Base-by-base conservation (phyloP, 2,797 vertebrate genomes). In the Sebastes itinus region DNA sequence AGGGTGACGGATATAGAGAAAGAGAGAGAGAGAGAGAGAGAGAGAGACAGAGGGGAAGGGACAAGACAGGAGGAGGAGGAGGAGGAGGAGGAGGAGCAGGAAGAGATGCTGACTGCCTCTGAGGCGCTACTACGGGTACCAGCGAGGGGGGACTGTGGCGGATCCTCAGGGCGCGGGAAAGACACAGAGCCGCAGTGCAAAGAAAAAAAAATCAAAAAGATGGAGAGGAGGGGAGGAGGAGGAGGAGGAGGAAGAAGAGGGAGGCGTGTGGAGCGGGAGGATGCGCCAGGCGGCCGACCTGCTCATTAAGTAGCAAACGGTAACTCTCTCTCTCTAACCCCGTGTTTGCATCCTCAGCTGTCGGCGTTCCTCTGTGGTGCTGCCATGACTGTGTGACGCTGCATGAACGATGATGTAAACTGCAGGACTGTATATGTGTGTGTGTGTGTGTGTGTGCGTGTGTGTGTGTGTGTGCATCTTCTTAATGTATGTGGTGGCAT, bases 291-390 rank as follows among this genome's bases (percentile, higher is more conserved):
- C 69, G 74, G 91, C 84, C 86, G 82, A 80, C 75, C 33, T 72
- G 86, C 88, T 92, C 86, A 84, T 89, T 93, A 92, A 95, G 92
- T 93, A 93, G 88, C 91, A n/a, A n/a, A 95, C 94, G 92, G 93
- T 94, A 94, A 94, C 62, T 38, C 30, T 87, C 80, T 87, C 80
- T 86, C 79, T 88, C 81, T 85, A 77, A 83, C 78, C 62, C 46
- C 25, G 71, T 77, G 72, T 58, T 81, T 92, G 73, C 86, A 59
- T 93, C 83, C 86, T 91, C 85, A 76, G 81, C 81, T 75, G 85
- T 35, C 77, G 66, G 7, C 49, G 49, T 83, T 81, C 80, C 63
- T 79, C 71, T 54, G 79, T 75, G 72, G 23, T 49, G 76, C 79
- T 83, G 83, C 73, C 64, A 70, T 82, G 65, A 68, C 73, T 67